Evolutionary conservation across 2,113 vertebrate genomes (phyloP).

Genomic region (Fukomys damarensis): DNA sequence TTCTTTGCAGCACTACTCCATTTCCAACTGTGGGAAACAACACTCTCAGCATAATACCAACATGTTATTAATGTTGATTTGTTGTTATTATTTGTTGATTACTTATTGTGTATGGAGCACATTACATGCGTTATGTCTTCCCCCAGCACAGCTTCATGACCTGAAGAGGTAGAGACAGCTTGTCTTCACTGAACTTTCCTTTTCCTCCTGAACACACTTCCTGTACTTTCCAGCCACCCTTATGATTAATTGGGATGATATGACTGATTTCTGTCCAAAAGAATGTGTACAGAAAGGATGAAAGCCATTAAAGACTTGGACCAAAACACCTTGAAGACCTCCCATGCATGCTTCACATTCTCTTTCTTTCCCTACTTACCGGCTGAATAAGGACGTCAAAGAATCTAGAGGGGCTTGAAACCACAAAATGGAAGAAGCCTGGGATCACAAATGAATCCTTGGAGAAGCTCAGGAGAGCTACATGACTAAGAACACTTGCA

Average conservation of each 20-base stretch:
- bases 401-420: slow-evolving; percentile 9
- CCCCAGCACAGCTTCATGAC: slow-evolving; percentile 14
- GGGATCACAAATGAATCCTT: background rate
- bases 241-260: background rate
- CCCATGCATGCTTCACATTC: background rate
- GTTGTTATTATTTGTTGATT: background rate
- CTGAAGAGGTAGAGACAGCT: background rate
- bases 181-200: slow-evolving; percentile 16
- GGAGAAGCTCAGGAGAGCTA: background rate
- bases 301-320: slow-evolving; percentile 14
- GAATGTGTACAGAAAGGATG: slow-evolving; percentile 4
- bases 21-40: background rate
- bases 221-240: slow-evolving; percentile 28
- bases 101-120: background rate
- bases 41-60: background rate
- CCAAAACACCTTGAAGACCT: slow-evolving; percentile 6
- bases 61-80: background rate
- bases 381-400: slow-evolving; percentile 39
- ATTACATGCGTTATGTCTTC: background rate
- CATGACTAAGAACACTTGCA: background rate
- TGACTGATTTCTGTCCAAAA: slow-evolving; percentile 31
- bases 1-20: slow-evolving; percentile 7
- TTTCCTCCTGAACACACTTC: background rate
- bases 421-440: slow-evolving; percentile 46
- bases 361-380: background rate